Base-by-base conservation (phyloP, 2,113 vertebrate genomes). In the Thymallus thymallus region DNA sequence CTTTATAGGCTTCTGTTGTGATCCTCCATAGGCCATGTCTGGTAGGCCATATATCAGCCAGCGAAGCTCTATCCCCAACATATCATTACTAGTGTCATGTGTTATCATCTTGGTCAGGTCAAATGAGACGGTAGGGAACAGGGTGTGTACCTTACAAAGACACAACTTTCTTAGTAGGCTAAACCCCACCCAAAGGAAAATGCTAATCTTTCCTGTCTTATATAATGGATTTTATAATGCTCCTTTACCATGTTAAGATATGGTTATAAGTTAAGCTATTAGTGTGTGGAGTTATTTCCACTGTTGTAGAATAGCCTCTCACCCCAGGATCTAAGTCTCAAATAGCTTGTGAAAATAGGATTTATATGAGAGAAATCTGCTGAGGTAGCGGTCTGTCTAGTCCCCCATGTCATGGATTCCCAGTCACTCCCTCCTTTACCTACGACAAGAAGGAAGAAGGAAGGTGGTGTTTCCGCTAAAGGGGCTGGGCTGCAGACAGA, bases 331-430 rank as follows among this genome's bases (percentile, higher is more conserved):
- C 35, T 41, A 41, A 35, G 20, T 74, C 35, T n/a, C 4, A 64
- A 10, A 64, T 5, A 67, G 41, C 48, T 45, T 23, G 51, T 1
- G 46, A 68, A 75, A 75, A 80, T 18, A 51, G 26, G 74, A 60
- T 64, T 69, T 66, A 23, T n/a, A 5, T 64, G 10, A 0, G 10
- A 75, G 58, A 68, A 82, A 81, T 85, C 29, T 85, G 78, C 77
- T 79, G 78, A 76, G 58, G 10, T 0, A 29, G 46, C 18, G 61
- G 16, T 63, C 58, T 41, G 71, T 60, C 10, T 18, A 14, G 16
- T 18, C 6, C 51, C 18, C 14, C 23, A 16, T 46, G 4, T 51
- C 48, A 41, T 41, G 35, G 10, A 6, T 20, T 2, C 22, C 9
- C 4, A 48, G 26, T 9, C 26, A n/a, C 5, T 35, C 13, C 14